A percentile compares a stretch with the other conserved stretches of the same genome.
These are phyloP conservation scores for Bombyx mandarina DNA, from an alignment of 1,140 invertebrate species.

Conservation along the genomic window DNA sequence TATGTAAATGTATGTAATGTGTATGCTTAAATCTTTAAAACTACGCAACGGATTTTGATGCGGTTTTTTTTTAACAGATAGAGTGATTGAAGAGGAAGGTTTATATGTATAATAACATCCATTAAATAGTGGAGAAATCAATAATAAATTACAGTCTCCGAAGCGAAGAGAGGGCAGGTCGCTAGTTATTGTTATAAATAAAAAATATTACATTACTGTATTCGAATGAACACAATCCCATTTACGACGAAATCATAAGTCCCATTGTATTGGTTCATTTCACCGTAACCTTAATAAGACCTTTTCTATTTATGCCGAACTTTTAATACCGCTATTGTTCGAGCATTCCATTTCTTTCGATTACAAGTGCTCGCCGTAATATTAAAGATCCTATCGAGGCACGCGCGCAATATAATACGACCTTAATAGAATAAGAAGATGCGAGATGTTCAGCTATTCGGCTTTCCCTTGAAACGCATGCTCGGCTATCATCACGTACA, in stretches of 20 bases:
- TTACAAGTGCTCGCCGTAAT: conserved; percentile 21
- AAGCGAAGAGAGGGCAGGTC: no score
- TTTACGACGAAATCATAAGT: conserved; percentile 6
- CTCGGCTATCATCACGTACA: conserved; percentile 12
- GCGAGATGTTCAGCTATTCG: conserved; percentile 16
- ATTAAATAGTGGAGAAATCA: no score
- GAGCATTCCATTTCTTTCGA: conserved; percentile 14
- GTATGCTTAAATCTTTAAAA: no score
- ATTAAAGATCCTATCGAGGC: conserved; percentile 34
- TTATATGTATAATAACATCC: no score
- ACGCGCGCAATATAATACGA: conserved; percentile 20
- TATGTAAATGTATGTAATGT: no score
- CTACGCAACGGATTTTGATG: no score
- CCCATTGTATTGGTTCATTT: conserved; percentile 3
- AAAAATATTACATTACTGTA: neutral
- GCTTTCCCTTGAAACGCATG: conserved; percentile 14
- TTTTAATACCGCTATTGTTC: conserved; percentile 9
- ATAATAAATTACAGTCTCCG: no score
- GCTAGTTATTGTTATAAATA: neutral
- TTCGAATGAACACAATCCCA: neutral
- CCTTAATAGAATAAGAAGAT: conserved; percentile 29
- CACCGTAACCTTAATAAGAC: conserved; percentile 7
- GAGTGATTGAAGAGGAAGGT: no score
- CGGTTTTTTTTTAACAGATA: no score
- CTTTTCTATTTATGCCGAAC: conserved; percentile 9